Base-by-base conservation (phyloP, 2,113 vertebrate genomes). In the Thermophis baileyi region DNA sequence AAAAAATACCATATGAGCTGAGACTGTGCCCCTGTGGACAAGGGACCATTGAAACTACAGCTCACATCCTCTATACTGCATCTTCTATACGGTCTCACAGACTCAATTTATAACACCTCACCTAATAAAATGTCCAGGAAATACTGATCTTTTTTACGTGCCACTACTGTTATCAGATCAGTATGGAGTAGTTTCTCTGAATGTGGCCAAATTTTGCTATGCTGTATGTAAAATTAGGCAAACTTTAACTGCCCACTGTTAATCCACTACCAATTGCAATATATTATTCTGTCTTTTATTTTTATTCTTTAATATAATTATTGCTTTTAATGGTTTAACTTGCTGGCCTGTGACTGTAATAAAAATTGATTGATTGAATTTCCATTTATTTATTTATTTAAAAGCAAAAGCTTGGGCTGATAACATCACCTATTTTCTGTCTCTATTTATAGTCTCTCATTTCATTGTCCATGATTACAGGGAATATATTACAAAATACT, bases 401-500 rank as follows among this genome's bases (percentile, higher is more conserved):
- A 53, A 88, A 88, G 30, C 87, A 88, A 35, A 35, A 54, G n/a
- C 50, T 88, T 51, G 51, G 24, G 30, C 30, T 90, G 27, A 69
- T 16, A 50, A 47, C 27, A 57, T 46, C 22, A 60, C 46, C 18
- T 22, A 69, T 57, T 89, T 30, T 51, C 55, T 14, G 4, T 6
- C 54, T 89, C 90, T 89, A 89, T 50, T 88, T 93, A 47, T 60
- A 14, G 44, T 44, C 63, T 89, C 1, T 44, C 10, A 25, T 6
- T 63, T 91, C 46, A 87, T 94, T 95, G 51, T 85, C 5, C 91
- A 6, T 4, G 87, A 95, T 92, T 85, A 50, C 16, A 60, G 11
- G 57, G 54, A 85, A 60, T 95, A 88, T 63, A 93, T 88, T 87
- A 93, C 85, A 87, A 94, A 96, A 93, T 57, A 74, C 91, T 91